A percentile compares a stretch with the other conserved stretches of the same genome.
Evolutionary conservation across 1,140 invertebrate genomes (phyloP).

Genomic region (Drosophila chauvacae): DNA sequence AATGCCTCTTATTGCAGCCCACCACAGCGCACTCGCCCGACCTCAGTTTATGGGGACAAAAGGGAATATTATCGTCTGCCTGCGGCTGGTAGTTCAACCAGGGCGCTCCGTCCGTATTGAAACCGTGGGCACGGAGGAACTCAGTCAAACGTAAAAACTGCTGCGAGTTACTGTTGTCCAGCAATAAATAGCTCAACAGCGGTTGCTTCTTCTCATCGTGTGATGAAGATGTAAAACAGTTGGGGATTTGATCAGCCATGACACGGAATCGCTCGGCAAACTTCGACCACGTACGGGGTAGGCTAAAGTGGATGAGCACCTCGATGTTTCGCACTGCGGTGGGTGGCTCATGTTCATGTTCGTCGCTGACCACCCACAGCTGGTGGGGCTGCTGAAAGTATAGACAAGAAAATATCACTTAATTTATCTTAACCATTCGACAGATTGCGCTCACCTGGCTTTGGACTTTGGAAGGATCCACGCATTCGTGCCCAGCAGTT

Average conservation of each 20-base stretch:
- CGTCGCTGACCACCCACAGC: conserved; percentile 41
- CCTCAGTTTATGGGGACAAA: conserved; percentile 17
- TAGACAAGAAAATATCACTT: background rate
- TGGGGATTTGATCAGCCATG: conserved; percentile 36
- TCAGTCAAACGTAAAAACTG: conserved; percentile 21
- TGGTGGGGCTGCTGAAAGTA: conserved; percentile 30
- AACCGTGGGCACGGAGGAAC: conserved; percentile 33
- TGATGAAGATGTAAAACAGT: conserved; percentile 10
- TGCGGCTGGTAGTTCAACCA: conserved; percentile 10
- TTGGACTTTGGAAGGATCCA: background rate
- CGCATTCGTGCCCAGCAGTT: conserved; percentile 23
- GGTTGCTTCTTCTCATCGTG: background rate
- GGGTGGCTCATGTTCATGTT: background rate
- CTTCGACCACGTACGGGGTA: conserved; percentile 48
- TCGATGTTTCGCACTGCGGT: conserved; percentile 26
- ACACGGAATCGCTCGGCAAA: conserved; percentile 47
- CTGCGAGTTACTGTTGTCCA: conserved; percentile 37
- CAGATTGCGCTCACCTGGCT: conserved; percentile 9
- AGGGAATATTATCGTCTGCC: background rate
- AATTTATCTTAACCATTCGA: background rate
- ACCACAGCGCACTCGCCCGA: conserved; percentile 25
- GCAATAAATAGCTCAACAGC: conserved; percentile 30
- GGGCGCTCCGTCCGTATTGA: background rate
- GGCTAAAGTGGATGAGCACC: conserved; percentile 48
- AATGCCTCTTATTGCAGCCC: conserved; percentile 42